These are phyloP conservation scores for Zaprionus ghesquierei DNA, from an alignment of 1,140 invertebrate species.

Conservation along the genomic window DNA sequence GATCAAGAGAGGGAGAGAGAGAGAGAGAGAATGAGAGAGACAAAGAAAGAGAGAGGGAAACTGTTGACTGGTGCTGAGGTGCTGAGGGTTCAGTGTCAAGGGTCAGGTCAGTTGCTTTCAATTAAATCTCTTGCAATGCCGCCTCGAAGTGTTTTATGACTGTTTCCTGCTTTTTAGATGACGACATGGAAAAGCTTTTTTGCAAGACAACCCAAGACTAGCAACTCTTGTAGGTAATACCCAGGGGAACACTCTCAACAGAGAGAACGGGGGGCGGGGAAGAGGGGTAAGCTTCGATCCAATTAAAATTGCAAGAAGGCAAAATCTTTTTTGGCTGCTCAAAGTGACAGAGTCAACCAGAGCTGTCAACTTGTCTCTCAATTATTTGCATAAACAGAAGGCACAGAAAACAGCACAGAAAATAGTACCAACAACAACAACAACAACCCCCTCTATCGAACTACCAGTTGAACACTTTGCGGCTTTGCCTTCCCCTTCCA, in stretches of 20 bases:
- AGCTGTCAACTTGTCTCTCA: conserved; percentile 38
- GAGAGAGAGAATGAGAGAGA: neutral
- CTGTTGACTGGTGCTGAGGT: conserved; percentile 7
- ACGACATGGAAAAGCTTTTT: conserved; percentile 43
- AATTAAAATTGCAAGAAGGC: conserved; percentile 42
- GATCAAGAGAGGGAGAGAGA: neutral
- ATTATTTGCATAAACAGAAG: conserved; percentile 44
- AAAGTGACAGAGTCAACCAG: conserved; percentile 28
- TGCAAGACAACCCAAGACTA: neutral
- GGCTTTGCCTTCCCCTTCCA: neutral
- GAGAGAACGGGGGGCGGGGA: neutral
- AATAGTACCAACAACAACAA: neutral
- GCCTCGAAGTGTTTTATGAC: conserved; percentile 21
- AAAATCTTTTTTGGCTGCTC: conserved; percentile 27
- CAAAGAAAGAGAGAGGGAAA: neutral
- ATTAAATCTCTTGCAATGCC: conserved; percentile 44
- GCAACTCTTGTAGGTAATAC: conserved; percentile 5
- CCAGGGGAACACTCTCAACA: neutral
- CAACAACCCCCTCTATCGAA: neutral
- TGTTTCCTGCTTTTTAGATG: neutral
- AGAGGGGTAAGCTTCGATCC: conserved; percentile 4
- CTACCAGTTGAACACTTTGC: conserved; percentile 20
- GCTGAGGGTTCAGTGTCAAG: conserved; percentile 45
- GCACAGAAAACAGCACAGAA: too few species aligned
- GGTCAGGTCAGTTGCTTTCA: conserved; percentile 33